Base-by-base conservation (phyloP, 92 coral and sea anemone species). In the Nematostella vectensis region DNA sequence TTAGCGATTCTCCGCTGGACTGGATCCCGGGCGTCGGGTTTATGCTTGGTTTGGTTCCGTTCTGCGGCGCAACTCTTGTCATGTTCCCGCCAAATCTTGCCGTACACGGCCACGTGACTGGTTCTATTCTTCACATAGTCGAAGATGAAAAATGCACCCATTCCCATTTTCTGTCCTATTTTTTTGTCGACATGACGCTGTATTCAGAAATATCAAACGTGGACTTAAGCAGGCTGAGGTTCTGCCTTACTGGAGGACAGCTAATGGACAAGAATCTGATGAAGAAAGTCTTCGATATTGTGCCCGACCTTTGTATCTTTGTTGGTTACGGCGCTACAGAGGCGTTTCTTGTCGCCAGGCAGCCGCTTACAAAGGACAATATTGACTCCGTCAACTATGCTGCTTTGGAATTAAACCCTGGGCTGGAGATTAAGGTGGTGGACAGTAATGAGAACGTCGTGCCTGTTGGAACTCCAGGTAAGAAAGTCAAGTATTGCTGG, bases 401-500 rank as follows among this genome's bases (percentile, higher is more conserved):
- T 12, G 28, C 37, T 0, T 29, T 62, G 58, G 58, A 62, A 15
- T 18, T 62, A 25, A 28, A 11, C 22, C 58, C 69, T 49, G 69
- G 69, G 12, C 11, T 30, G 15, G 69, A 62, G 25, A 25, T 47
- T 16, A 62, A 62, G 25, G 42, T 62, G 25, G 49, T 62, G 17
- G 40, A 62, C 24, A 49, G 50, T 25, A 20, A 48, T 2, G 57
- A 48, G 1, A 42, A 29, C 11, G 25, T 62, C 23, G 30, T 50
- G 43, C 69, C 69, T 16, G 12, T 31, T 11, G 55, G 55, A 3
- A 37, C 55, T 10, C 4, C 28, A 50, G 69, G 69, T 62, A 48
- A 13, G 43, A 2, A 33, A 33, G 15, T 15, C 40, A n/a, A n/a
- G n/a, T n/a, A n/a, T n/a, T n/a, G n/a, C n/a, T n/a, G n/a, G n/a